These are phyloP conservation scores for Apamea sordens DNA, from an alignment of 2,888 invertebrate genomes.

Conservation along the genomic window DNA sequence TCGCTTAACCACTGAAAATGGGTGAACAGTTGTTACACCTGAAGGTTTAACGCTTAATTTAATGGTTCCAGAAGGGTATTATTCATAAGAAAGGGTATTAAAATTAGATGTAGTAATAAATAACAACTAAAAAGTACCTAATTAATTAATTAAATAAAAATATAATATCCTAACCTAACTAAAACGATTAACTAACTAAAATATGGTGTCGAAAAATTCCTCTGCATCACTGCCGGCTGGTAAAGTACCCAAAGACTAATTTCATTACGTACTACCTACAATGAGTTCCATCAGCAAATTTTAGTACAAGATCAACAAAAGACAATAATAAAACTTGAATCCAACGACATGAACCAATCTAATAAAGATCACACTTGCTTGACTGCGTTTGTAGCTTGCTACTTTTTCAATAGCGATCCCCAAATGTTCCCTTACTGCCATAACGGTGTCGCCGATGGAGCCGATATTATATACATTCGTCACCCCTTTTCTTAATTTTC, in stretches of 20 bases:
- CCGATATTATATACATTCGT: conserved; percentile 21
- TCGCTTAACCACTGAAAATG: too few species aligned
- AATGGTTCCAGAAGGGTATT: background rate
- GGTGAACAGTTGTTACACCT: too few species aligned
- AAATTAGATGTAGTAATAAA: background rate
- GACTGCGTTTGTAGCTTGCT: conserved; percentile 24
- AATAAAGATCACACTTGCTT: too few species aligned
- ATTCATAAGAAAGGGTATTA: background rate
- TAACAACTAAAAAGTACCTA: background rate
- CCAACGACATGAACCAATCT: background rate
- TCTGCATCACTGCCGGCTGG: background rate
- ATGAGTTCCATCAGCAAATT: background rate
- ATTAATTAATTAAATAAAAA: background rate
- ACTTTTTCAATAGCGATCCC: conserved; percentile 38
- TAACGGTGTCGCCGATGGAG: conserved; percentile 41
- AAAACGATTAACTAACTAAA: background rate
- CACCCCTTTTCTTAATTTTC: conserved; percentile 55
- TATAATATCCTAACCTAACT: background rate
- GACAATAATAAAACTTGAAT: conserved; percentile 9
- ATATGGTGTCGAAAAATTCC: background rate
- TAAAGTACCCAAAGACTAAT: background rate
- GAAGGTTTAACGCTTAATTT: background rate
- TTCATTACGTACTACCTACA: background rate
- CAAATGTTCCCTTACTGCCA: conserved; percentile 33
- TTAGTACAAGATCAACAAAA: background rate